Evolutionary conservation across 2,113 vertebrate genomes (phyloP), one percentile per base, ranked within the genome.

Genomic region (Zosterops hypoxanthus): DNA sequence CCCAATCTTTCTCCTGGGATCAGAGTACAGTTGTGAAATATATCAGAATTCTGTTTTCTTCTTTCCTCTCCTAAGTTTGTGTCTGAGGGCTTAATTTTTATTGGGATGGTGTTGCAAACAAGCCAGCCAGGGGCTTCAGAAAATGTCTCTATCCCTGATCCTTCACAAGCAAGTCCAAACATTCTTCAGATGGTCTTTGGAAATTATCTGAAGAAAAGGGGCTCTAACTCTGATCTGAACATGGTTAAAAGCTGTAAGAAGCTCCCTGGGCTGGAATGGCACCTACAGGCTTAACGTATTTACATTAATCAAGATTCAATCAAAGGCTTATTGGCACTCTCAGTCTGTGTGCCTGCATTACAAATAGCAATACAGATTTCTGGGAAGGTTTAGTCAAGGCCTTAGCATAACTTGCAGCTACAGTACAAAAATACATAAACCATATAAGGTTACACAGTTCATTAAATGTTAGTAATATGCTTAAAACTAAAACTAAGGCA

Each of bases 401-500:
- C 88, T 92, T 73, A 94, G 92, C 86, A 73, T 59, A 96, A 93
- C 72, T 97, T 75, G 76, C 80, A 93, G 95, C 95, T 96, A 88
- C 72, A 83, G 88, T 88, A 96, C 91, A 81, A 92, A 94, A 94
- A 92, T 93, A 90, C 94, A 94, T 93, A 93, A 96, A 94, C 95
- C 94, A 95, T 96, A 97, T 97, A 95, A 97, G 95, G 96, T 97
- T 97, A 94, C 96, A 83, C 73, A 92, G 94, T 96, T 97, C 96
- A 96, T 96, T 96, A 97, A 95, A 97, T 95, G 94, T 92, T 97
- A 97, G 96, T 92, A 97, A 94, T 94, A 97, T 81, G 94, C 94
- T 97, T 94, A 90, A 96, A 95, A 97, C 91, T 90, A 88, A 93
- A 97, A 93, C 92, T 81, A 90, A 92, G 95, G 96, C 95, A 97